phyloP scores from a whole-genome alignment of 2,888 invertebrate genomes.

The Caenorhabditis doughertyi region DNA sequence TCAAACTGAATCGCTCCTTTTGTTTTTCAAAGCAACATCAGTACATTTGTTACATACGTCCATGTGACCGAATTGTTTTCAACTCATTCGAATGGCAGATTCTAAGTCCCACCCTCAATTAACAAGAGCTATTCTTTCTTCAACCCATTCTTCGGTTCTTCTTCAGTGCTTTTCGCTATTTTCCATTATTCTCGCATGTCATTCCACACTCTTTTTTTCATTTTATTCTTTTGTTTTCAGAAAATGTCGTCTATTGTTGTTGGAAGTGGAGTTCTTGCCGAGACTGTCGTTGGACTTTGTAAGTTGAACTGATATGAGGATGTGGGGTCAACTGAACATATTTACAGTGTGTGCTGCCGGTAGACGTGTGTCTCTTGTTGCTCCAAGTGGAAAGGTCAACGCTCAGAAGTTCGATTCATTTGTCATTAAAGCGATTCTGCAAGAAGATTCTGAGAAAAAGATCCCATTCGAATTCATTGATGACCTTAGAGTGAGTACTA shows the following conservation, averaged over 20 bases:
- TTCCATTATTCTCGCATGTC: slow-evolving; percentile 7
- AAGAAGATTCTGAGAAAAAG: slow-evolving; percentile 65
- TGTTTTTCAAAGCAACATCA: slow-evolving; percentile 6
- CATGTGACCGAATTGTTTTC: slow-evolving; percentile 45
- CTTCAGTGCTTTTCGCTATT: slow-evolving; percentile 37
- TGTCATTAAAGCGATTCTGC: slow-evolving; percentile 57
- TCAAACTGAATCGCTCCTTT: slow-evolving; percentile 7
- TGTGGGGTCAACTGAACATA: no score
- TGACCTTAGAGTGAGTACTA: slow-evolving; percentile 47
- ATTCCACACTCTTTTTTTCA: not conserved
- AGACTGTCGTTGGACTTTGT: slow-evolving; percentile 63
- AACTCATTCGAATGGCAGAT: slow-evolving; percentile 9
- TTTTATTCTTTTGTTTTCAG: slow-evolving; percentile 20
- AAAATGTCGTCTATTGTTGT: slow-evolving; percentile 65
- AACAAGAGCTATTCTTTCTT: slow-evolving; percentile 20
- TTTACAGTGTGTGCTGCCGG: slow-evolving; percentile 63
- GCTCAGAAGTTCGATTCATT: slow-evolving; percentile 58
- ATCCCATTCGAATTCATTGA: slow-evolving; percentile 65
- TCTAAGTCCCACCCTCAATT: slow-evolving; percentile 39
- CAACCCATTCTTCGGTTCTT: slow-evolving; percentile 30
- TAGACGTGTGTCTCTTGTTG: slow-evolving; percentile 57
- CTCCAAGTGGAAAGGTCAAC: slow-evolving; percentile 62
- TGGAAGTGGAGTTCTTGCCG: slow-evolving; percentile 63
- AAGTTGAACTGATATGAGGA: slow-evolving; percentile 23
- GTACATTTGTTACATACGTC: slow-evolving; percentile 26